These are phyloP conservation scores for Caenorhabditis sinica DNA, from an alignment of 2,888 invertebrate species.

Conservation along the genomic window DNA sequence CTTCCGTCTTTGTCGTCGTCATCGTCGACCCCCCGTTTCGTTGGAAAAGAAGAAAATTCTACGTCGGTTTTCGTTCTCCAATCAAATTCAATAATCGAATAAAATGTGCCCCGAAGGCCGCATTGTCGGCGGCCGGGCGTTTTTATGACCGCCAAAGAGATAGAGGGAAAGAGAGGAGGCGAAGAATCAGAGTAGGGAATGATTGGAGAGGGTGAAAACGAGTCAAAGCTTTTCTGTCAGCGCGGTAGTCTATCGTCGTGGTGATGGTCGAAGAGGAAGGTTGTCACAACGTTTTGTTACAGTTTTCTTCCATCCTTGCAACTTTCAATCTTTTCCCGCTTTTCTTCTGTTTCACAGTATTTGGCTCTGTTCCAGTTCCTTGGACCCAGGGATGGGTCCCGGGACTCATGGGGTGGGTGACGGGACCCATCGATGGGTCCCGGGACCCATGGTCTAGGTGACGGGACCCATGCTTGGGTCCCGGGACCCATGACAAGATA, in stretches of 20 bases:
- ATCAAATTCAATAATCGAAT: constrained; percentile 62
- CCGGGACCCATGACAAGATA: no score
- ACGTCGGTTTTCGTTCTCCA: constrained; percentile 36
- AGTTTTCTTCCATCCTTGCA: not conserved
- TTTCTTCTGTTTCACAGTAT: not conserved
- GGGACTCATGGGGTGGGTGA: no score
- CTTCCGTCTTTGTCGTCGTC: not conserved
- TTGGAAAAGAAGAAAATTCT: constrained; percentile 15
- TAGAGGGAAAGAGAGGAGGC: constrained; percentile 21
- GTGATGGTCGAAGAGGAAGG: not conserved
- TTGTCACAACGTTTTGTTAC: not conserved
- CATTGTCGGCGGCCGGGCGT: constrained; percentile 13
- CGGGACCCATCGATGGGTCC: no score
- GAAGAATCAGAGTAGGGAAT: constrained; percentile 5
- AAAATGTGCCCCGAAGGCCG: constrained; percentile 58
- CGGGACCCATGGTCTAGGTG: no score
- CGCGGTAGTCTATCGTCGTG: constrained; percentile 16
- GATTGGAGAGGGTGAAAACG: constrained; percentile 32
- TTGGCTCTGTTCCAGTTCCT: no score
- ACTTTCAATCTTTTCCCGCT: not conserved
- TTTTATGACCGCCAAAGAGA: constrained; percentile 55
- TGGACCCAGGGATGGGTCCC: no score
- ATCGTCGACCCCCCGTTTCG: not conserved
- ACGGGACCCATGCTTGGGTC: no score
- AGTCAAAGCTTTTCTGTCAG: constrained; percentile 33